phyloP scores from a whole-genome alignment of 2,888 invertebrate species.

The Ectemnius cavifrons region DNA sequence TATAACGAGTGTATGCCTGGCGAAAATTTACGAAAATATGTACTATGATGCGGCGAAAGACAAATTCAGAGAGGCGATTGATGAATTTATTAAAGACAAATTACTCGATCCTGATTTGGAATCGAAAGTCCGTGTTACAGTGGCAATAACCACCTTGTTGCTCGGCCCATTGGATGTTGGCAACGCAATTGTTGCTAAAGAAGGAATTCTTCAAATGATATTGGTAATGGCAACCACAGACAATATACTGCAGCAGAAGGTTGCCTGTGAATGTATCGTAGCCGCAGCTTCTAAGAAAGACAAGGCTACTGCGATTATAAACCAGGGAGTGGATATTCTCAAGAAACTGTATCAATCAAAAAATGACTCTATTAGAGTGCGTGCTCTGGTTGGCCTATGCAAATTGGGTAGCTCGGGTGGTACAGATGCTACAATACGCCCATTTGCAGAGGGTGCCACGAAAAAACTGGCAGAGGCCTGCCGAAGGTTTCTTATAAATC shows the following conservation, averaged over 20 bases:
- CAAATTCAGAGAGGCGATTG: constrained; percentile 87
- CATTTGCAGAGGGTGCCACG: constrained; percentile 97
- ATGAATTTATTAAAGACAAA: constrained; percentile 92
- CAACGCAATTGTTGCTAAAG: constrained; percentile 88
- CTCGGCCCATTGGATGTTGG: constrained; percentile 96
- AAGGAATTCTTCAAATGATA: constrained; percentile 97
- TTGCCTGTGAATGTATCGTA: constrained; percentile 97
- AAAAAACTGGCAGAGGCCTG: constrained; percentile 96
- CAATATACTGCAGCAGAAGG: constrained; percentile 92
- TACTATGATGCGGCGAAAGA: constrained; percentile 91
- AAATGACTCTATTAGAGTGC: constrained; percentile 93
- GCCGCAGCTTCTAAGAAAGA: constrained; percentile 98
- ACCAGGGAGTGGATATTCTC: constrained; percentile 94
- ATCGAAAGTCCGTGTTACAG: constrained; percentile 91
- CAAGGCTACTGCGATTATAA: constrained; percentile 93
- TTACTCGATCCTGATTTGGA: constrained; percentile 92
- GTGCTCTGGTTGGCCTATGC: constrained; percentile 95
- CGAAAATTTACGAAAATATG: constrained; percentile 96
- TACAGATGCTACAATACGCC: constrained; percentile 94
- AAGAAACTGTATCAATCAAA: constrained; percentile 94
- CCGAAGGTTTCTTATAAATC: constrained; percentile 92
- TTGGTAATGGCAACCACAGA: constrained; percentile 97
- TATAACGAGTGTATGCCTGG: constrained; percentile 93
- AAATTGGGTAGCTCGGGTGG: constrained; percentile 97
- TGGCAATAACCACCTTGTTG: constrained; percentile 92